A percentile compares a stretch with the other conserved stretches of the same genome.
phyloP scores from a whole-genome alignment of 1,140 invertebrate species.

The Drosophila lacertosa region DNA sequence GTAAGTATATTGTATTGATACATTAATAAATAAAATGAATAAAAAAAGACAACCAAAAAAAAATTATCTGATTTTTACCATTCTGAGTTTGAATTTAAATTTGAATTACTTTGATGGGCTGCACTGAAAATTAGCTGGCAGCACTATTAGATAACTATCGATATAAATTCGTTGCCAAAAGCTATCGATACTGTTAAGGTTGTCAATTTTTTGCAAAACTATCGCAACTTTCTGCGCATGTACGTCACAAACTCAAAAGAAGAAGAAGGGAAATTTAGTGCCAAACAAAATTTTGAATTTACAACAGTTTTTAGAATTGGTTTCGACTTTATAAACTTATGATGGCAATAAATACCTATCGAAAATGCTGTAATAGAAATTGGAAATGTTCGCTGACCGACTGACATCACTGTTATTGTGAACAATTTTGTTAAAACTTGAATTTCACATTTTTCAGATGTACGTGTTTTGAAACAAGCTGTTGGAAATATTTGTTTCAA shows the following conservation, averaged over 20 bases:
- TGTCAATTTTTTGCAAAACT: not conserved
- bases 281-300: not conserved
- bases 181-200: not conserved
- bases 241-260: not conserved
- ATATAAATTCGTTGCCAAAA: not conserved
- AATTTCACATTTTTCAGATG: too few relatives aligned
- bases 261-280: not conserved
- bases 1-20: constrained; percentile 37
- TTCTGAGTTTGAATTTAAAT: not conserved
- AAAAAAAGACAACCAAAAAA: constrained; percentile 16
- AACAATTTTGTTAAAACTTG: too few relatives aligned
- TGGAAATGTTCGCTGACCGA: not conserved
- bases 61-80: not conserved
- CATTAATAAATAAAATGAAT: constrained; percentile 45
- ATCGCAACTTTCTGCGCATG: not conserved
- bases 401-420: too few relatives aligned
- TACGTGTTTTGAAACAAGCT: not conserved
- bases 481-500: not conserved
- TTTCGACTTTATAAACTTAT: not conserved
- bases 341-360: not conserved
- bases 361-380: not conserved
- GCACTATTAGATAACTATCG: not conserved
- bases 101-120: too few relatives aligned
- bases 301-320: not conserved
- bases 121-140: too few relatives aligned